Conservation (phyloP, 2,113 vertebrate genomes). For the Ptyas mucosa region DNA sequence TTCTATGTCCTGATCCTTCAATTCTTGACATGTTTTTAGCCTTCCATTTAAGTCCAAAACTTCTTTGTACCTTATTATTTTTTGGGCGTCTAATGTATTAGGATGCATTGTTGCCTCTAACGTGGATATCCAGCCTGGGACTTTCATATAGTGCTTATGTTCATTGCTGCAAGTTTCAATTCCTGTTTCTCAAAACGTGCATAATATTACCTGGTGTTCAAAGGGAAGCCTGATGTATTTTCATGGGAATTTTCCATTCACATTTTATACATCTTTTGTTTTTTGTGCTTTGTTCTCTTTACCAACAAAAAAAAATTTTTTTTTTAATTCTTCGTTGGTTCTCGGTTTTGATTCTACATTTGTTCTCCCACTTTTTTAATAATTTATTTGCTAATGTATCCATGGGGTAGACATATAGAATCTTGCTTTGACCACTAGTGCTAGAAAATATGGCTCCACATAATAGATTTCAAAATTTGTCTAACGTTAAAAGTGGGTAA, state of each 20-base stretch:
- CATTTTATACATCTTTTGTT: background rate
- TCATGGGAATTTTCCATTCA: background rate
- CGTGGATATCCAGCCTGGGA: too few species aligned
- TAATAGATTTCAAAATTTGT: background rate
- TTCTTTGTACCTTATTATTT: too few species aligned
- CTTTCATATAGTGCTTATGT: too few species aligned
- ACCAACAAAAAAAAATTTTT: background rate
- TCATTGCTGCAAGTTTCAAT: background rate
- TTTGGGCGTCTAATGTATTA: too few species aligned
- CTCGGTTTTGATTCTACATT: background rate
- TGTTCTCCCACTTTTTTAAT: fast-evolving
- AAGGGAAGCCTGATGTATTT: background rate
- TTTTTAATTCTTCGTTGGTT: background rate
- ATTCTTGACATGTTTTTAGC: too few species aligned
- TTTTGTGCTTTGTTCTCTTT: background rate
- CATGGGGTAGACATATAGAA: background rate
- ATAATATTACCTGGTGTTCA: background rate
- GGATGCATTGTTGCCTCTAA: too few species aligned
- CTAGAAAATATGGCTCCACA: background rate
- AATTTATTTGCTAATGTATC: background rate
- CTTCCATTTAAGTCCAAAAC: too few species aligned
- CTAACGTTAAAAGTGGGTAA: slow-evolving; percentile 10
- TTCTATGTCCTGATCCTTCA: too few species aligned
- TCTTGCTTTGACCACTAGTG: background rate
- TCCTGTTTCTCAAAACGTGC: background rate